Evolutionary conservation across 2,797 vertebrate species (phyloP).

Genomic region (Enteromius thamalakanensis): DNA sequence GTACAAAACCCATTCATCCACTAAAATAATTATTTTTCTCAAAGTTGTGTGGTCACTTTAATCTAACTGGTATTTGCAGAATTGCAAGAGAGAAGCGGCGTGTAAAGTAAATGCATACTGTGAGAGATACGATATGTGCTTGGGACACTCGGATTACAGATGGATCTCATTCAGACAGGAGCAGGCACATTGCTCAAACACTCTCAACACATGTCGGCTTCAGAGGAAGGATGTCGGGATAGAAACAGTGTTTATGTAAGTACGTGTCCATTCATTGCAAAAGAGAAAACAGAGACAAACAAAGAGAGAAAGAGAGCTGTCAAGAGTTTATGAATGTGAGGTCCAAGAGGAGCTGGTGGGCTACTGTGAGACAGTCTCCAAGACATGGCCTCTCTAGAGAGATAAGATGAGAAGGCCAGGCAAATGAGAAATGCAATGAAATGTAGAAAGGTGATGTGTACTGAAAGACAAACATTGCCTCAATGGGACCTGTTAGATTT

Average conservation of each 20-base stretch:
- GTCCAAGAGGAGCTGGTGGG: not conserved
- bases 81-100: not conserved
- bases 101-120: constrained; percentile 43
- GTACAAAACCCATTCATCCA: not conserved
- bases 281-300: not conserved
- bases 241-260: not conserved
- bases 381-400: not conserved
- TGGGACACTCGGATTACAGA: constrained; percentile 37
- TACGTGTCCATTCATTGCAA: not conserved
- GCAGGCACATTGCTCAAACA: not conserved
- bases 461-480: constrained; percentile 1
- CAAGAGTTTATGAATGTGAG: not conserved
- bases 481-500: not conserved
- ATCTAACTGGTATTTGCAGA: constrained; percentile 34
- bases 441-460: not conserved
- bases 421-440: constrained; percentile 28
- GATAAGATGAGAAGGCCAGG: not conserved
- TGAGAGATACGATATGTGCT: constrained; percentile 22
- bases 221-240: not conserved
- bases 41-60: not conserved
- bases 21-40: not conserved
- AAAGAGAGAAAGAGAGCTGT: not conserved
- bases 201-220: not conserved
- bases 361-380: not conserved
- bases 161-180: constrained; percentile 2